phyloP scores from a whole-genome alignment of 2,888 invertebrate genomes.

The Coenonympha arcania region DNA sequence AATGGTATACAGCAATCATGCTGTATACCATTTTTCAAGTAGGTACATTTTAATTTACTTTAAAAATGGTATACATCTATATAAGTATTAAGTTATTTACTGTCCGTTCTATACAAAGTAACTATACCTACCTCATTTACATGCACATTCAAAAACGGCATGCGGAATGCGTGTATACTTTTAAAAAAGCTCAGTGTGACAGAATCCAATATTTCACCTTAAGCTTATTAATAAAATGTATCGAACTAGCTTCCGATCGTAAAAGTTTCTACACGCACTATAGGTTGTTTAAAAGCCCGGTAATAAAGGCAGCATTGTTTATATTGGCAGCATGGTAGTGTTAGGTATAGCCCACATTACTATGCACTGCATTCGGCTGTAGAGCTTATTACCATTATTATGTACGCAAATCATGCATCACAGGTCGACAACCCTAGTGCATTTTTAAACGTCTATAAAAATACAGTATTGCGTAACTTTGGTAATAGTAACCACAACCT shows the following conservation, averaged over 20 bases:
- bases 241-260: constrained; percentile 12
- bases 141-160: too few species aligned
- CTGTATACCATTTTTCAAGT: too few species aligned
- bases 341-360: constrained; percentile 1
- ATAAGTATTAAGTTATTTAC: too few species aligned
- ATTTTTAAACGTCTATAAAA: constrained; percentile 41
- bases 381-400: too few species aligned
- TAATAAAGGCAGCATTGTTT: constrained; percentile 21
- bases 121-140: too few species aligned
- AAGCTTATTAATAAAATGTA: constrained; percentile 10
- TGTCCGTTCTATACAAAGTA: too few species aligned
- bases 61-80: too few species aligned
- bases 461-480: constrained; percentile 48
- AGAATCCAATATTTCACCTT: constrained; percentile 5
- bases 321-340: constrained; percentile 12
- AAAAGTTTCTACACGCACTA: constrained; percentile 17
- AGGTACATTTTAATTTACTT: too few species aligned
- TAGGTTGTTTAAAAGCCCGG: too few species aligned
- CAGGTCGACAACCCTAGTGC: constrained; percentile 46
- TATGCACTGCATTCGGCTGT: too few species aligned
- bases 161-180: too few species aligned
- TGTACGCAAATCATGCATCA: constrained; percentile 23
- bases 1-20: too few species aligned
- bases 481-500: constrained; percentile 44
- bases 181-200: constrained; percentile 2